Evolutionary conservation across 2,113 vertebrate genomes (phyloP).

Genomic region (Carettochelys insculpta): DNA sequence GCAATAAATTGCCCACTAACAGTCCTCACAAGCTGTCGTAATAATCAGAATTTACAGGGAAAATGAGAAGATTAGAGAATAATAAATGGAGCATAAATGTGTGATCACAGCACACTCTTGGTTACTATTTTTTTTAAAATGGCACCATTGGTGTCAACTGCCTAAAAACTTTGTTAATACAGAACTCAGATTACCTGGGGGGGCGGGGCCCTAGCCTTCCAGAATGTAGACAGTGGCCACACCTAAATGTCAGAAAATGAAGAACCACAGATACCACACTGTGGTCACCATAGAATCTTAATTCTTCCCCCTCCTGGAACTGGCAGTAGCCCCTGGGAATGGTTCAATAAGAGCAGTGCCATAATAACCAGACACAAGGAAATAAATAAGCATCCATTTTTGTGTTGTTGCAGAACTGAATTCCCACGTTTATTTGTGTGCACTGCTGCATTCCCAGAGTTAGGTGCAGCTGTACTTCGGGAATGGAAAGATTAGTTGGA

Average conservation of each 20-base stretch:
- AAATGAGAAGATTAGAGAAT: constrained; percentile 16
- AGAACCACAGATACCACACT: not conserved
- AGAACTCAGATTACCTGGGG: not conserved
- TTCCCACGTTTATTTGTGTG: not conserved
- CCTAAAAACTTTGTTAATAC: not conserved
- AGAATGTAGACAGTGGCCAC: not conserved
- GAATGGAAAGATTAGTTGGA: not conserved
- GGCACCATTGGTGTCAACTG: not conserved
- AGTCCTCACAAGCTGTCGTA: constrained; percentile 16
- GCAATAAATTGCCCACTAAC: constrained; percentile 48
- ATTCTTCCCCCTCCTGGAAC: not conserved
- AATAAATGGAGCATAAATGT: not conserved
- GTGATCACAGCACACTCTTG: constrained; percentile 7
- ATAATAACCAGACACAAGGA: not conserved
- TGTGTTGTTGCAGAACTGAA: not conserved
- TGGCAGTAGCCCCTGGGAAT: not conserved
- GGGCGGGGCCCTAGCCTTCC: not conserved
- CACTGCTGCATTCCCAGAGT: not conserved
- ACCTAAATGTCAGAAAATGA: not conserved
- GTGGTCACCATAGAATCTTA: not conserved
- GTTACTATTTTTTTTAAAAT: constrained; percentile 26
- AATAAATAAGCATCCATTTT: not conserved
- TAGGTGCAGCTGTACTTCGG: not conserved
- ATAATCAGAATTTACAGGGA: constrained; percentile 16
- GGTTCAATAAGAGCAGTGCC: not conserved